Base-by-base conservation (phyloP, 2,113 vertebrate species). In the Oplegnathus fasciatus region DNA sequence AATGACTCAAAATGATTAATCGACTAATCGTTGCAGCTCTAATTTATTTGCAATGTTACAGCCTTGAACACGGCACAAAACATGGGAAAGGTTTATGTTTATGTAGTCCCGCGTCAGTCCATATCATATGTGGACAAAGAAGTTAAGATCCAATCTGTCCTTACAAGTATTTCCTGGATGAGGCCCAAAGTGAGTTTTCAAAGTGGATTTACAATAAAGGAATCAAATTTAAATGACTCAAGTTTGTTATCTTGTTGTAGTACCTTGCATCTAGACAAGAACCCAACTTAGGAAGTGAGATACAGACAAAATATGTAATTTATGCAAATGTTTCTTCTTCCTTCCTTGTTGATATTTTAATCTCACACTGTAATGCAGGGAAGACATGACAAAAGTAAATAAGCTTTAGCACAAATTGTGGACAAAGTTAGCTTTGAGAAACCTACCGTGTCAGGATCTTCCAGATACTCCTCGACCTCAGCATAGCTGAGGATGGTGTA, bases 401-500 rank as follows among this genome's bases (percentile, higher is more conserved):
- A 1, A 37, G 70, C 17, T 8, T 55, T 2, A 61, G 4, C 14
- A 9, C 13, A 70, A 83, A 77, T 65, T 0, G 9, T 6, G 22
- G 58, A 57, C 42, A 48, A 24, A 10, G 15, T 70, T 5, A 28
- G 57, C 17, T 18, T 48, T 26, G 6, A 75, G 26, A 54, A 62
- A 96, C 96, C 93, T 89, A 99, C 98, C 0, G 98, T 97, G 71
- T 97, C 95, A 0, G 97, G 97, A 82, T 99, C 96, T 58, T 97
- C 96, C 11, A 99, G 91, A 82, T 91, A 91, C n/a, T 97, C 95
- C 0, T 98, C 96, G 17, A 99, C 78, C 81, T 99, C 98, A 0
- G 96, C 96, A 1, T 97, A 98, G 1, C 97, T 99, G 75, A 99
- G 95, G 26, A 99, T 98, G 42, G 98, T 98, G 82, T 97, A 99